phyloP scores from a whole-genome alignment of 2,797 vertebrate species.

The Eidolon dupreanum region DNA sequence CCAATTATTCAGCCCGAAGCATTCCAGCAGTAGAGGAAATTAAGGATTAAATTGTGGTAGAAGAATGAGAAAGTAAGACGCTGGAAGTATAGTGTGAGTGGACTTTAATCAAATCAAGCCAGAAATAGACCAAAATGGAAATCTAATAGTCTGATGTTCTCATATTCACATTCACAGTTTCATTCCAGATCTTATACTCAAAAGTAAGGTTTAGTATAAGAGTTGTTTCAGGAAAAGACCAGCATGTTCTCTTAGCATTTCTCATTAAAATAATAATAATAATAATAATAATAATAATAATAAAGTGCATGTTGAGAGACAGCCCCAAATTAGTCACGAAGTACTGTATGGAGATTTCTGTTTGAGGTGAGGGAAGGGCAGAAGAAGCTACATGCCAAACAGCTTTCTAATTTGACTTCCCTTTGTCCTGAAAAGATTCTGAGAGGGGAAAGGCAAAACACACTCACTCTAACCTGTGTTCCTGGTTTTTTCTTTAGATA shows the following conservation, averaged over 20 bases:
- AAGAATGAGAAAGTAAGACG: conserved; percentile 27
- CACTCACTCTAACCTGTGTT: background rate
- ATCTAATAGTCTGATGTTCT: background rate
- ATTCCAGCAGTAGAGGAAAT: conserved; percentile 60
- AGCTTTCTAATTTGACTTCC: background rate
- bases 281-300: no score
- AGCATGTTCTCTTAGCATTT: background rate
- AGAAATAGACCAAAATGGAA: conserved; percentile 54
- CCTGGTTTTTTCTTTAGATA: background rate
- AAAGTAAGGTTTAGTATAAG: background rate
- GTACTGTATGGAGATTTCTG: background rate
- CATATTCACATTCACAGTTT: background rate
- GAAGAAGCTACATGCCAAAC: background rate
- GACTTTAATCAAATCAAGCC: conserved; percentile 65
- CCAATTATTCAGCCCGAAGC: background rate
- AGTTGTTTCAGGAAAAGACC: background rate
- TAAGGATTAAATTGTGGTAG: conserved; percentile 50
- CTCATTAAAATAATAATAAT: background rate
- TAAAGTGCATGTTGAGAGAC: background rate
- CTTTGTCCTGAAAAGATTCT: background rate
- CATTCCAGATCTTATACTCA: background rate
- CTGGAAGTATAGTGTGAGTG: background rate
- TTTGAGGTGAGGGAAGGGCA: background rate
- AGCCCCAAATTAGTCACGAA: background rate
- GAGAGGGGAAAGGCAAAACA: background rate